Evolutionary conservation across 1,140 invertebrate species (phyloP).

Genomic region (Leptoteleia sp.): DNA sequence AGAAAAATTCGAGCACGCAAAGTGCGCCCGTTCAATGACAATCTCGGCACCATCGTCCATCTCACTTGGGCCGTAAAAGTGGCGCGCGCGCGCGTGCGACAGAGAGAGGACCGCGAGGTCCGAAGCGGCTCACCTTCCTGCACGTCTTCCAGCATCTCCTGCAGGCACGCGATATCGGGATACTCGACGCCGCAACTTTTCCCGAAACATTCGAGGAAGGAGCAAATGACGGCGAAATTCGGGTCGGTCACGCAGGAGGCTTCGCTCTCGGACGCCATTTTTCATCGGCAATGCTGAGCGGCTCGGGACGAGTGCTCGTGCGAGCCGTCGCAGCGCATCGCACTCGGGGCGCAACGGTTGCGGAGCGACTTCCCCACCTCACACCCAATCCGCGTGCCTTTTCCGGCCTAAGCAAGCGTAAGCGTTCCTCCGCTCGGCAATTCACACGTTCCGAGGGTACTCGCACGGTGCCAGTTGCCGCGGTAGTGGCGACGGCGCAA

Average conservation of each 20-base stretch:
- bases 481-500: constrained; percentile 35
- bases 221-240: constrained; percentile 97
- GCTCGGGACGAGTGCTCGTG: constrained; percentile 22
- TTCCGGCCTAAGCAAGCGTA: neutral
- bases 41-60: constrained; percentile 30
- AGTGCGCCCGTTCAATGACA: too few species aligned
- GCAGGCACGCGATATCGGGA: constrained; percentile 90
- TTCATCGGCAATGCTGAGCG: constrained; percentile 70
- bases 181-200: constrained; percentile 88
- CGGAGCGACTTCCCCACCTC: neutral
- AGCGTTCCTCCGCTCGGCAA: constrained; percentile 1
- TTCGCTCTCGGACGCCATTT: constrained; percentile 93
- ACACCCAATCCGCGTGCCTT: neutral
- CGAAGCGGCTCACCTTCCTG: constrained; percentile 86
- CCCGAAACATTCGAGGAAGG: constrained; percentile 94
- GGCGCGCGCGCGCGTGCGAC: constrained; percentile 38
- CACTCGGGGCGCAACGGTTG: constrained; percentile 23
- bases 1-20: too few species aligned
- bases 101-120: neutral
- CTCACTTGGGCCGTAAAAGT: constrained; percentile 20
- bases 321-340: constrained; percentile 38
- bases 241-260: constrained; percentile 94
- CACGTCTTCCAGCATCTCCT: constrained; percentile 93
- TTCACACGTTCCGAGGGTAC: constrained; percentile 5
- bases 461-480: constrained; percentile 17